These are phyloP conservation scores for Cydia strobilella DNA, from an alignment of 1,140 invertebrate species.

Conservation along the genomic window DNA sequence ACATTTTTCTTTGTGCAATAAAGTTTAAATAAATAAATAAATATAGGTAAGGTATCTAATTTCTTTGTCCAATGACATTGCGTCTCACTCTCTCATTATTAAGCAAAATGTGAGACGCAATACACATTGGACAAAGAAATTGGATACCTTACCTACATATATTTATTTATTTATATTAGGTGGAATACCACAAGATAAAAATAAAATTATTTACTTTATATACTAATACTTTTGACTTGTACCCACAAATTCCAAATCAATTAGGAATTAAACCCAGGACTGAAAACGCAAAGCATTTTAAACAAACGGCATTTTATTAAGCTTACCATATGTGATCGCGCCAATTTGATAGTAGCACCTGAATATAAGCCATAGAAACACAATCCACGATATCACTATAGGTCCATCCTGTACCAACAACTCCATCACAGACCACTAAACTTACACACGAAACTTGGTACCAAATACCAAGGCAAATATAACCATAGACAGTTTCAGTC, in stretches of 20 bases:
- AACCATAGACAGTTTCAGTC: not conserved
- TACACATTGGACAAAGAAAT: too few species aligned
- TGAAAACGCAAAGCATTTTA: not conserved
- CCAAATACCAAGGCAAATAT: slow-evolving; percentile 14
- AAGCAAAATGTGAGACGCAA: too few species aligned
- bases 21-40: too few species aligned
- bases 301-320: slow-evolving; percentile 8
- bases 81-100: too few species aligned
- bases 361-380: slow-evolving; percentile 69
- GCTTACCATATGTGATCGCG: slow-evolving; percentile 45
- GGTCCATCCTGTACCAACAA: slow-evolving; percentile 65
- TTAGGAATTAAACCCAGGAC: not conserved
- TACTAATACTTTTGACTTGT: not conserved
- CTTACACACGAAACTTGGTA: slow-evolving; percentile 2
- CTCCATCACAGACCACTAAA: slow-evolving; percentile 13
- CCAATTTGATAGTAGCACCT: slow-evolving; percentile 71
- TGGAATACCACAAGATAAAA: too few species aligned
- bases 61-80: too few species aligned
- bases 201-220: too few species aligned
- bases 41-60: too few species aligned
- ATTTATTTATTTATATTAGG: too few species aligned
- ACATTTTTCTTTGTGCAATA: too few species aligned
- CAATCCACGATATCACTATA: slow-evolving; percentile 71
- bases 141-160: too few species aligned
- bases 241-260: not conserved